Evolutionary conservation across 2,888 invertebrate species (phyloP), one percentile per base, ranked within the genome.

Genomic region (Operophtera brumata): DNA sequence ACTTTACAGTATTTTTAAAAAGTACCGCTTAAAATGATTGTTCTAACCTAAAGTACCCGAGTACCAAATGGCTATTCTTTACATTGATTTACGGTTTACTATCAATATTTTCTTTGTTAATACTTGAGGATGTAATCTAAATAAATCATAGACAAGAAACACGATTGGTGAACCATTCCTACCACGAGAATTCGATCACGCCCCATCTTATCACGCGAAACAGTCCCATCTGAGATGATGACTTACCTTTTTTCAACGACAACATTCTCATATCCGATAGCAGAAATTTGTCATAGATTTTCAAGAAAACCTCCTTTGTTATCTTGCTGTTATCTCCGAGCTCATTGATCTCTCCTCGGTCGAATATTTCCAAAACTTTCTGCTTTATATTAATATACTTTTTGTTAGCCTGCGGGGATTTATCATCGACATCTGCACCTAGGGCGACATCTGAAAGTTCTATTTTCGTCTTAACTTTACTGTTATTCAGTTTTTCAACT

Each of bases 221-320:
- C 20, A 20, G 20, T 20, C 20, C 2, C 20, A 20, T 20, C 20
- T 20, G 20, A 20, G 20, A 20, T 20, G 20, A 2, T 20, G 9
- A 48, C 36, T 32, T 6, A 57, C 56, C 56, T 53, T 52, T 52
- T 8, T 57, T 57, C 7, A 57, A 13, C 2, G 57, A 52, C 10
- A 57, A 8, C 57, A 52, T 57, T n/a, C 57, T 36, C 57, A 57
- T 45, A 37, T 52, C 57, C 1, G 57, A 52, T 2, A 46, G 26
- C 2, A 52, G 20, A 12, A 52, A 57, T n/a, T 57, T 52, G 1
- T 57, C 48, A n/a, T 52, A 57, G 6, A 57, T 57, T 10, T 57
- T 52, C 41, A 42, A 13, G 14, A 57, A 57, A 6, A 46, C n/a
- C 0, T 57, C 52, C 8, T 37, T 45, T 12, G 26, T 48, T 1